Conservation (phyloP, 2,113 vertebrate species). For the Kobus ellipsiprymnus region DNA sequence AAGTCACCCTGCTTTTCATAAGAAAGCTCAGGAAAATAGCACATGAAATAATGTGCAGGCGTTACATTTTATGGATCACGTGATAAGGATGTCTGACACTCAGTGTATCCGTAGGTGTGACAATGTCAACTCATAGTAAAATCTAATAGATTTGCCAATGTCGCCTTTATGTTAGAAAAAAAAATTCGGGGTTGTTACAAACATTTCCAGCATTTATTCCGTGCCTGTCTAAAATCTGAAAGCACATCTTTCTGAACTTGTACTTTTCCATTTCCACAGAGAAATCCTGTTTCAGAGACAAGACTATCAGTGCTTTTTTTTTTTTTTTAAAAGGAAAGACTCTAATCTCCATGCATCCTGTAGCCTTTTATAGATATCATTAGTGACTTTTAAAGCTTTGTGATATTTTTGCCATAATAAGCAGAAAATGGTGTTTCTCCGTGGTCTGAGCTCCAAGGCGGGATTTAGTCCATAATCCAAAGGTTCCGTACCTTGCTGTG, state of each 20-base stretch:
- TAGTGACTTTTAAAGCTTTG: neutral
- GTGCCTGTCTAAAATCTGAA: conserved; percentile 31
- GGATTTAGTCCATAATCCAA: neutral
- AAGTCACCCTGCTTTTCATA: conserved; percentile 62
- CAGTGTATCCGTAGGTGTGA: conserved; percentile 37
- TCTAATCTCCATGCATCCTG: neutral
- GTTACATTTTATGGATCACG: conserved; percentile 4
- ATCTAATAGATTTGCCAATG: neutral
- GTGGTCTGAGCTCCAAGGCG: neutral
- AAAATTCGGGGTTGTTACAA: neutral
- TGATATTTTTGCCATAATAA: conserved; percentile 5
- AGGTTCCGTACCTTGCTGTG: neutral
- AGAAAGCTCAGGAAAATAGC: conserved; percentile 62
- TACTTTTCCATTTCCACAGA: neutral
- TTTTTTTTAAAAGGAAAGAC: neutral
- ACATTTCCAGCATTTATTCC: conserved; percentile 8
- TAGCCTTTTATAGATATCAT: neutral
- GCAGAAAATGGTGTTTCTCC: neutral
- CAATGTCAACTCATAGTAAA: conserved; percentile 21
- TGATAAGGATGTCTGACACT: conserved; percentile 52
- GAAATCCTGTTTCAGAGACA: neutral
- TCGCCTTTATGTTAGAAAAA: neutral
- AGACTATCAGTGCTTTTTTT: neutral
- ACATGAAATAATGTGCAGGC: conserved; percentile 45
- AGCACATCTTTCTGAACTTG: neutral